phyloP scores from a whole-genome alignment of 2,113 vertebrate genomes.

The Peromyscus maniculatus region DNA sequence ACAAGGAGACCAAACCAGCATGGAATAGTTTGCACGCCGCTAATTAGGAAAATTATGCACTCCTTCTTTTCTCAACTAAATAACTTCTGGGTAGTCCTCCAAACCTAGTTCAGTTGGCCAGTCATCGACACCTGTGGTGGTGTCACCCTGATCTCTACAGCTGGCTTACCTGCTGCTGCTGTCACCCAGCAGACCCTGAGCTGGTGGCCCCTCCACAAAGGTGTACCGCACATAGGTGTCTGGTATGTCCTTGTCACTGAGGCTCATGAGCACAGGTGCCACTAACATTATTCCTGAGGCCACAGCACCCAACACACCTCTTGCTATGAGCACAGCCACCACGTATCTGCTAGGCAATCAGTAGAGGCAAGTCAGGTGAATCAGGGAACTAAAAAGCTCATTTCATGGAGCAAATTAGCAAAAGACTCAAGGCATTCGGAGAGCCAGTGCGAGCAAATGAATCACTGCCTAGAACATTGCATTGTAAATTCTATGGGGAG shows the following conservation, averaged over 20 bases:
- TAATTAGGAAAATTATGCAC: background rate
- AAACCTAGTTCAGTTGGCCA: background rate
- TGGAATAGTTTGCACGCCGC: accelerated
- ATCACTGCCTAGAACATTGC: background rate
- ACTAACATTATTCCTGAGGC: background rate
- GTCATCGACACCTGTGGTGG: background rate
- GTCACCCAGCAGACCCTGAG: too few species aligned
- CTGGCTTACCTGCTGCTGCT: background rate
- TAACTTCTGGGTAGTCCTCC: background rate
- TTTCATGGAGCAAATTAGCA: background rate
- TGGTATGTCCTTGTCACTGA: background rate
- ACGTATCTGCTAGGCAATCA: background rate
- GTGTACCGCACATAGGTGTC: accelerated
- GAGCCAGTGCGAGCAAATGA: background rate
- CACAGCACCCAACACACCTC: background rate
- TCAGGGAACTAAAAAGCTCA: background rate
- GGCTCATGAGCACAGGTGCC: background rate
- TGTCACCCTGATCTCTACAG: background rate
- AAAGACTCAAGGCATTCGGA: background rate
- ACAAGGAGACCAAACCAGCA: background rate
- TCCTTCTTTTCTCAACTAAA: background rate
- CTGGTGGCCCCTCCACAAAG: background rate
- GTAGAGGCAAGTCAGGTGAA: background rate
- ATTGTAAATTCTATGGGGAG: too few species aligned
- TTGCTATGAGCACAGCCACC: background rate